phyloP scores from a whole-genome alignment of 1,140 invertebrate genomes.

The Macrosteles quadrilineatus region DNA sequence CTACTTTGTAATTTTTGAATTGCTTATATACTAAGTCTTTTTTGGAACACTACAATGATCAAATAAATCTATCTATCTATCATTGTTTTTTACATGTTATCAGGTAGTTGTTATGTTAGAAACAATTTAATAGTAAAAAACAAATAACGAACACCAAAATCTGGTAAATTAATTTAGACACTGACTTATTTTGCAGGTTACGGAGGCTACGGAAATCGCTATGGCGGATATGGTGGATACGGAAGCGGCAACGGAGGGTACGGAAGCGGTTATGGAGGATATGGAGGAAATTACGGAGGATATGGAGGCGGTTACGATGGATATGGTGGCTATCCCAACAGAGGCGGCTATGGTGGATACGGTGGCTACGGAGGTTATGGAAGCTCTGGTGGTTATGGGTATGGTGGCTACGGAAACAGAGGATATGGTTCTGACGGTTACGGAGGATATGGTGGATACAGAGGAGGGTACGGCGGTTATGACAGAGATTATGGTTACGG shows the following conservation, averaged over 20 bases:
- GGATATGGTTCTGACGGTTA: neutral
- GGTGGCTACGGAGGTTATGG: neutral
- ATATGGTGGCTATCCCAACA: neutral
- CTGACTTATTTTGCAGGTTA: constrained; percentile 11
- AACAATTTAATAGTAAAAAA: too few relatives aligned
- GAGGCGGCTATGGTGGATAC: neutral
- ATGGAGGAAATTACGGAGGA: too few relatives aligned
- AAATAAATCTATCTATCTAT: too few relatives aligned
- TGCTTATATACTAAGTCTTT: too few relatives aligned
- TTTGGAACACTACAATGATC: too few relatives aligned
- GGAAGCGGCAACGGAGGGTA: neutral
- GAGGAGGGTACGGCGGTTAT: constrained; percentile 8
- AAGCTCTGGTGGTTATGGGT: neutral
- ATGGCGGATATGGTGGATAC: neutral
- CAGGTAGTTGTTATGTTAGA: too few relatives aligned
- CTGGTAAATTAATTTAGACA: too few relatives aligned
- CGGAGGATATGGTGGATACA: constrained; percentile 11
- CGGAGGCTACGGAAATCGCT: neutral
- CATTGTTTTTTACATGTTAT: too few relatives aligned
- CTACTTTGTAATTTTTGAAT: too few relatives aligned
- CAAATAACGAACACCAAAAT: too few relatives aligned
- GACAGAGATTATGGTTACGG: neutral
- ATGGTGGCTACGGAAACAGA: neutral
- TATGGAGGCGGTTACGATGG: neutral
- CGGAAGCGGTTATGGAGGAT: neutral